phyloP scores from a whole-genome alignment of 2,888 invertebrate species.

The Oscheius sp. region DNA sequence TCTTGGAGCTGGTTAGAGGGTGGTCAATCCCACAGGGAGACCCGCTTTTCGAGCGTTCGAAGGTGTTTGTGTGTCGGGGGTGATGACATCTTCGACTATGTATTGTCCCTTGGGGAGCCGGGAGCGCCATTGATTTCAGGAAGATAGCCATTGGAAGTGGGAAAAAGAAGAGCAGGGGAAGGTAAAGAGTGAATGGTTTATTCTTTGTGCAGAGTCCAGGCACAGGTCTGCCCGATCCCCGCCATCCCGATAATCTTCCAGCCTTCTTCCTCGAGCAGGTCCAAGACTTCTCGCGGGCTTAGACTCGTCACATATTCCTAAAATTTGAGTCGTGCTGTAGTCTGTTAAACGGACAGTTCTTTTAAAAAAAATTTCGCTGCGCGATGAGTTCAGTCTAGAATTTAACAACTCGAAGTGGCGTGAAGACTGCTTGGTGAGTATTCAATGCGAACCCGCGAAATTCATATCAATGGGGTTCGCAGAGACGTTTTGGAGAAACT shows the following conservation, averaged over 20 bases:
- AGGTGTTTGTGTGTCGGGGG: conserved; percentile 2
- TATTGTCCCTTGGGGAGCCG: background rate
- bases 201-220: conserved; percentile 76
- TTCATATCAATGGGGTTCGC: no score
- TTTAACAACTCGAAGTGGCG: no score
- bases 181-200: background rate
- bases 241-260: conserved; percentile 75
- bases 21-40: no score
- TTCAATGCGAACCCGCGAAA: no score
- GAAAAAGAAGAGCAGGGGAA: background rate
- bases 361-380: background rate
- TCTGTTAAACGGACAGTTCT: background rate
- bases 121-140: background rate
- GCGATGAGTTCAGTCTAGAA: no score
- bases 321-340: background rate
- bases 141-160: background rate
- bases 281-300: conserved; percentile 75
- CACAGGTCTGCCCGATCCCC: conserved; percentile 77
- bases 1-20: no score
- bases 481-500: no score
- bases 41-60: conserved; percentile 2
- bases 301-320: conserved; percentile 73
- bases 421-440: no score
- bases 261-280: conserved; percentile 75
- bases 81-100: conserved; percentile 8